These are phyloP conservation scores for Tetropium fuscum DNA, from an alignment of 2,888 invertebrate species.

Conservation along the genomic window DNA sequence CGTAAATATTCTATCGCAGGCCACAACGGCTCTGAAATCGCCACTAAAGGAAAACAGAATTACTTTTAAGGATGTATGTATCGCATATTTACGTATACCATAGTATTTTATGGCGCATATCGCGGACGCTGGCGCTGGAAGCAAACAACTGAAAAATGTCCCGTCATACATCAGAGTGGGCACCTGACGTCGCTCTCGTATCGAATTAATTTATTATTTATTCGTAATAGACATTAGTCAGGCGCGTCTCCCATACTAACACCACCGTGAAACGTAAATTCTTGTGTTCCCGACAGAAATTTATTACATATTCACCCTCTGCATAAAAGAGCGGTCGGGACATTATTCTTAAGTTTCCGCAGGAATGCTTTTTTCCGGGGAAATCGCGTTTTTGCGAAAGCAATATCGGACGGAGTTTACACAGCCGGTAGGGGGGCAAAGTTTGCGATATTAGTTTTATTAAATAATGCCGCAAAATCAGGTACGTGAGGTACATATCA, in stretches of 20 bases:
- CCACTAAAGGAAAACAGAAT: too few relatives aligned
- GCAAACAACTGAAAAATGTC: neutral
- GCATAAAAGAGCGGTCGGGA: slow-evolving; percentile 12
- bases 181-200: slow-evolving; percentile 1
- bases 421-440: neutral
- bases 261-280: slow-evolving; percentile 13
- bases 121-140: too few relatives aligned
- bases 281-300: slow-evolving; percentile 20
- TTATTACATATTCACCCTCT: slow-evolving; percentile 25
- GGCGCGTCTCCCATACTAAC: neutral
- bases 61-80: too few relatives aligned
- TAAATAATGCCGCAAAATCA: slow-evolving; percentile 19
- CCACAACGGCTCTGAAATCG: too few relatives aligned
- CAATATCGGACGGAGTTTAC: slow-evolving; percentile 20
- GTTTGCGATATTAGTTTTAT: slow-evolving; percentile 22
- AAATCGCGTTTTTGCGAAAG: slow-evolving; percentile 16
- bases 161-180: neutral
- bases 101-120: too few relatives aligned
- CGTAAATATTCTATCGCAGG: too few relatives aligned
- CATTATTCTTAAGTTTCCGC: slow-evolving; percentile 27
- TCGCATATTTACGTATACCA: too few relatives aligned
- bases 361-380: slow-evolving; percentile 22
- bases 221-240: slow-evolving; percentile 26
- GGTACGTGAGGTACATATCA: too few relatives aligned
- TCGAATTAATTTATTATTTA: slow-evolving; percentile 25